These are phyloP conservation scores for Gymnarchus niloticus DNA, from an alignment of 2,113 vertebrate genomes.

Conservation along the genomic window DNA sequence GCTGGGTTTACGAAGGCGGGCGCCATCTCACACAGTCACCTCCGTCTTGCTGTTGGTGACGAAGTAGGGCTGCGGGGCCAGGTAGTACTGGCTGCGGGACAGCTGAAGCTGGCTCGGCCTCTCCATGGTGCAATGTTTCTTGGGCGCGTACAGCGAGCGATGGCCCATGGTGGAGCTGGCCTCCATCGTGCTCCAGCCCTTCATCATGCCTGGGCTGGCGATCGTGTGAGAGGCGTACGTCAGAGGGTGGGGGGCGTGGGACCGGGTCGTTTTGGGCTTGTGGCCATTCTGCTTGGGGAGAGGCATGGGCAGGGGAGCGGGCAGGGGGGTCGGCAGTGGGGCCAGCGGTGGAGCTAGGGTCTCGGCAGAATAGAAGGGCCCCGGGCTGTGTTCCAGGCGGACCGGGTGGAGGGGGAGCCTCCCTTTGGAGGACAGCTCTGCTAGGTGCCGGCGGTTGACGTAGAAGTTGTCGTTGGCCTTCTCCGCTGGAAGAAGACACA, in stretches of 20 bases:
- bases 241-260: conserved; percentile 64
- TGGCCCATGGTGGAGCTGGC: conserved; percentile 46
- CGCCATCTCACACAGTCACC: conserved; percentile 83
- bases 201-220: conserved; percentile 40
- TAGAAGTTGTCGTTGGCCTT: conserved; percentile 88
- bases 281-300: conserved; percentile 75
- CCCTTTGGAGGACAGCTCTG: conserved; percentile 77
- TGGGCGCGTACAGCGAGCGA: conserved; percentile 69
- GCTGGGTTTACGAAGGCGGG: neutral
- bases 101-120: conserved; percentile 73
- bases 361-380: conserved; percentile 76
- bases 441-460: conserved; percentile 74
- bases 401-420: conserved; percentile 80
- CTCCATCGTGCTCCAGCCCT: conserved; percentile 79
- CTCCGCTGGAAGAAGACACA: conserved; percentile 68
- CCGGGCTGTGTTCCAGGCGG: conserved; percentile 72
- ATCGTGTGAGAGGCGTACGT: conserved; percentile 68
- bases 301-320: conserved; percentile 31
- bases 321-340: neutral
- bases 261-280: conserved; percentile 65
- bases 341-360: conserved; percentile 20
- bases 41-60: conserved; percentile 99
- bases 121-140: conserved; percentile 73
- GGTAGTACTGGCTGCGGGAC: conserved; percentile 72
- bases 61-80: conserved; percentile 88